Base-by-base conservation (phyloP, 35 echinoderm and acorn worm genomes). In the Lytechinus variegatus region DNA sequence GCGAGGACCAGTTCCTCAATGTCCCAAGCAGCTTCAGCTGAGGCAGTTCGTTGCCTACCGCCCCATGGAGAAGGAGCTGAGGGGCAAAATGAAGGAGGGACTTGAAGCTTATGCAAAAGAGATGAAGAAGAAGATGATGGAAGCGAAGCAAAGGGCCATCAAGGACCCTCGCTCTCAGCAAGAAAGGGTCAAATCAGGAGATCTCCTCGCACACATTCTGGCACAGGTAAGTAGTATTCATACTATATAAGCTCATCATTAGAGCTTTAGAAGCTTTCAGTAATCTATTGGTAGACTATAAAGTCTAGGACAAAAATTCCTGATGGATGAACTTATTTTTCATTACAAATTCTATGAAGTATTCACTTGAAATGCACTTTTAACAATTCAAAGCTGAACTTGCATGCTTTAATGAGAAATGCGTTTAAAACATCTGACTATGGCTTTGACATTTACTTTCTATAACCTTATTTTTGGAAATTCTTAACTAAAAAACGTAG, bases 41-140 rank as follows among this genome's bases (percentile, higher is more conserved):
- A 55, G 98, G 61, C 98, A 99, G 95, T 98, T 99, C 44, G 96
- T 96, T 14, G 96, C 98, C 95, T 99, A 98, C 54, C 96, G 92
- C 58, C 95, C 96, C 8, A 95, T 97, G 52, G 94, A 92, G 57
- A 72, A 56, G 16, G 96, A 96, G 28, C 87, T 99, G 60, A 95
- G 98, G 27, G 87, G 93, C 29, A 95, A 95, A 87, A 96, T 99
- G 97, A 86, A 87, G 87, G 95, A 91, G 52, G 97, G 97, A 21
- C 72, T 99, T 52, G 96, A 97, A 55, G 96, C 96, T 16, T 97
- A 99, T 96, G 96, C 96, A 0, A 96, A 96, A 19, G 95, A 99
- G 52, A 94, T 98, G 52, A 79, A 94, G 54, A 57, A 95, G 54
- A 96, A 97, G 53, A 87, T 94, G 53, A 96, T 93, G 66, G 53